phyloP scores from a whole-genome alignment of 2,797 vertebrate genomes.

The Neostethus bicornis region DNA sequence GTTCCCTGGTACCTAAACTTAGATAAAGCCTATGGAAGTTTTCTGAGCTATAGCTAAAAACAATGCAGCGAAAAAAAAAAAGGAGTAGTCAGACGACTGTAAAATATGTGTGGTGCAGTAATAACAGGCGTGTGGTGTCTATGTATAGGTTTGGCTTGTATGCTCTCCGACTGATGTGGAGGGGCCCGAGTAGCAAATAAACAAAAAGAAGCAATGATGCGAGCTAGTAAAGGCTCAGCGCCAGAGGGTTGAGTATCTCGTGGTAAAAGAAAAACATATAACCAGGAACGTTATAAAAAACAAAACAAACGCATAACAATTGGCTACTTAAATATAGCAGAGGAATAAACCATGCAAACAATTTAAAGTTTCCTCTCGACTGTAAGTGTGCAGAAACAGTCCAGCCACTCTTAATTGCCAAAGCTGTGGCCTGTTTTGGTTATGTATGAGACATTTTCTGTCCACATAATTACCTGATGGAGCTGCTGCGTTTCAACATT shows the following conservation, averaged over 20 bases:
- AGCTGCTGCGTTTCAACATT: too few species aligned
- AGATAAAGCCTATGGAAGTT: constrained; percentile 15
- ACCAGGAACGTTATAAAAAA: constrained; percentile 29
- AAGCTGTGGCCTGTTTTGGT: constrained; percentile 31
- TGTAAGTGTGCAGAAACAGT: constrained; percentile 6
- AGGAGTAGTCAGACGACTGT: constrained; percentile 18
- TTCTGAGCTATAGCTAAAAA: constrained; percentile 30
- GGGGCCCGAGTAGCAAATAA: constrained; percentile 44
- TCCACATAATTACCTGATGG: constrained; percentile 45
- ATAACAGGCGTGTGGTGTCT: constrained; percentile 54
- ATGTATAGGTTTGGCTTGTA: constrained; percentile 36
- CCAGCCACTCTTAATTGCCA: constrained; percentile 38
- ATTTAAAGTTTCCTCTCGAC: constrained; percentile 10
- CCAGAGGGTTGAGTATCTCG: constrained; percentile 13
- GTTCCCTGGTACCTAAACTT: constrained; percentile 15
- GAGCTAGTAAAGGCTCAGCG: constrained; percentile 11
- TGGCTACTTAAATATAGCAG: constrained; percentile 46
- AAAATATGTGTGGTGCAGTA: constrained; percentile 33
- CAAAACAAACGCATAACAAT: constrained; percentile 39
- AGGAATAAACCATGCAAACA: constrained; percentile 40
- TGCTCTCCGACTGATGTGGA: constrained; percentile 38
- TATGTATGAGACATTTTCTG: too few species aligned
- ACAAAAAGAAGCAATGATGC: constrained; percentile 32
- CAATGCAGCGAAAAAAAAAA: constrained; percentile 21
- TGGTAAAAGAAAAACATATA: constrained; percentile 35